These are phyloP conservation scores for Sebastes minor DNA, from an alignment of 2,797 vertebrate genomes.

Conservation along the genomic window DNA sequence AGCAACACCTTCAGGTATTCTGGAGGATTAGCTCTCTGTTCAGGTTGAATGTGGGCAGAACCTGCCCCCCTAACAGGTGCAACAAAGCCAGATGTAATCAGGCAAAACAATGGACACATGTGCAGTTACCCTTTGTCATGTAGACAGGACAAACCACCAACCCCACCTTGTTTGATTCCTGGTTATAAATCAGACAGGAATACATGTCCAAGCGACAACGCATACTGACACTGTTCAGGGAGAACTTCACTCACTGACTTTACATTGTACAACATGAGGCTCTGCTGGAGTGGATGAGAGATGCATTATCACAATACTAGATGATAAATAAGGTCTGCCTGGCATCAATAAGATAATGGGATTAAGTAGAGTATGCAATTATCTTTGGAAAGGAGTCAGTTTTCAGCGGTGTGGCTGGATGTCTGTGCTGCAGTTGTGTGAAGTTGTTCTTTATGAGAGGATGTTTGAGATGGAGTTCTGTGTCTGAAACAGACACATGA, in stretches of 20 bases:
- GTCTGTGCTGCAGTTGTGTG: no score
- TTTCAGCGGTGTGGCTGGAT: neutral
- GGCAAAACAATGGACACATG: neutral
- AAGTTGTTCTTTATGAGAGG: neutral
- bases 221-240: neutral
- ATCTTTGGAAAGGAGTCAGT: neutral
- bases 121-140: neutral
- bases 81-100: neutral
- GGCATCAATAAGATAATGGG: neutral
- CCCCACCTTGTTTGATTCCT: neutral
- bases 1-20: neutral
- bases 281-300: neutral
- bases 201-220: rapidly evolving
- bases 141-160: neutral
- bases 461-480: neutral
- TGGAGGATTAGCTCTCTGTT: neutral
- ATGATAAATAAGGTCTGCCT: neutral
- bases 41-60: neutral
- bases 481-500: neutral
- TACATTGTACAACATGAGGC: neutral
- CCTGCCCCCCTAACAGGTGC: neutral
- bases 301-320: neutral
- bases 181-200: neutral
- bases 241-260: neutral
- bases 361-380: neutral